Evolutionary conservation across 2,888 invertebrate genomes (phyloP).

Genomic region (Stenichneumon culpator): DNA sequence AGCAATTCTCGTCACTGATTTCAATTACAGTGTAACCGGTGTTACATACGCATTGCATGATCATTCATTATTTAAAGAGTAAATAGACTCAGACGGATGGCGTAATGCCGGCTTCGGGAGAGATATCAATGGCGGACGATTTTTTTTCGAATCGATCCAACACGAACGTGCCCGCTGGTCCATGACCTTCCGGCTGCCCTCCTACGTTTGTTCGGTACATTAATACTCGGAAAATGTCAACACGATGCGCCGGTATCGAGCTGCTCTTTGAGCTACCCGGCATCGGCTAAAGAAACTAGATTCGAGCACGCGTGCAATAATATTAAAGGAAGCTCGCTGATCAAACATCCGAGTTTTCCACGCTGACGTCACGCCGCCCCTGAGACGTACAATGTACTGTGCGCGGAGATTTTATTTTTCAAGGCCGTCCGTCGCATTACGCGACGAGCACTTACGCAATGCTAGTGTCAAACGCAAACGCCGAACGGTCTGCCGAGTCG

Average conservation of each 20-base stretch:
- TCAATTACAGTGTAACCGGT: background rate
- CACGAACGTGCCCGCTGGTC: background rate
- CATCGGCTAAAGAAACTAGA: background rate
- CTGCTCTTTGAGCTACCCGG: background rate
- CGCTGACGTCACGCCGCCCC: slow-evolving; percentile 41
- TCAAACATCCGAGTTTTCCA: slow-evolving; percentile 21
- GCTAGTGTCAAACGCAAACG: slow-evolving; percentile 37
- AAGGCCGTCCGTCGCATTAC: slow-evolving; percentile 55
- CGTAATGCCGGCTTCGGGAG: background rate
- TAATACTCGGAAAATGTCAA: background rate
- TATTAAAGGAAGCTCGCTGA: background rate
- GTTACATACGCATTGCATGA: background rate
- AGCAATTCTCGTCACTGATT: background rate
- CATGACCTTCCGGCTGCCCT: background rate
- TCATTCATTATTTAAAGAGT: background rate
- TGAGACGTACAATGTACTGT: background rate
- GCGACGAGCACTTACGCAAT: slow-evolving; percentile 59
- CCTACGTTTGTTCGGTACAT: background rate
- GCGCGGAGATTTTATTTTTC: slow-evolving; percentile 54
- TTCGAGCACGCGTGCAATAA: background rate
- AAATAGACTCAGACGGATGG: background rate
- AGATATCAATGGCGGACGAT: background rate
- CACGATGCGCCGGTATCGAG: background rate
- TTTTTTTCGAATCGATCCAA: slow-evolving; percentile 1
- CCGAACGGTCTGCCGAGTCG: slow-evolving; percentile 22